Conservation (phyloP, 2,797 vertebrate species). For the Buceros bicornis region DNA sequence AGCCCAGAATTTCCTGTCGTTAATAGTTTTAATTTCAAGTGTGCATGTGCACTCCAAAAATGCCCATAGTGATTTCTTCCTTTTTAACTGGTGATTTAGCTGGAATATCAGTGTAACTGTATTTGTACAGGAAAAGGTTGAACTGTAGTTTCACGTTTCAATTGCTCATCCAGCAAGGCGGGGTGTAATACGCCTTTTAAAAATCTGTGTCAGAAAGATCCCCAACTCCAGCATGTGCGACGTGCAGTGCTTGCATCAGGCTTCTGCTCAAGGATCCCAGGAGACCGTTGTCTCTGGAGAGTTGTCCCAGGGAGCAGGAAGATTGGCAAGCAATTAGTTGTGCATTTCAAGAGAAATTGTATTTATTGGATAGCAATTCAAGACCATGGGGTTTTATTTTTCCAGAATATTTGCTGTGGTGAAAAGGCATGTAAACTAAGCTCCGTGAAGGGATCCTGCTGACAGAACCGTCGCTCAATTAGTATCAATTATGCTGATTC, state of each 20-base stretch:
- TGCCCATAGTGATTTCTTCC: background rate
- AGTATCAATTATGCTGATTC: slow-evolving; percentile 39
- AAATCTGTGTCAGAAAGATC: background rate
- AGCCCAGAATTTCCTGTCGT: background rate
- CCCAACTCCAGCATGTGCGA: background rate
- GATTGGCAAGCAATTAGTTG: background rate
- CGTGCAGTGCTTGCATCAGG: background rate
- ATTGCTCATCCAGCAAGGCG: background rate
- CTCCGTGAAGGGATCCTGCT: background rate
- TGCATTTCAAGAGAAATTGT: background rate
- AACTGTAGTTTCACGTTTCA: background rate
- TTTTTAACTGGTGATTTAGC: background rate
- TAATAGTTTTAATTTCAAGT: background rate
- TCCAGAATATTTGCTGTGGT: background rate
- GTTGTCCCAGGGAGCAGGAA: background rate
- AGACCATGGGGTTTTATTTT: background rate
- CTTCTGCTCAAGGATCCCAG: background rate
- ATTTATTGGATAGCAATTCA: background rate
- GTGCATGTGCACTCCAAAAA: background rate
- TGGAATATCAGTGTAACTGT: background rate
- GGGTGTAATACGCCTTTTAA: background rate
- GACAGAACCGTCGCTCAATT: background rate
- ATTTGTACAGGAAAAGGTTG: background rate
- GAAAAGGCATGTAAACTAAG: background rate
- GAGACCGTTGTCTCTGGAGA: accelerated